Base-by-base conservation (phyloP, 2,113 vertebrate species). In the Corythoichthys haematopterus region DNA sequence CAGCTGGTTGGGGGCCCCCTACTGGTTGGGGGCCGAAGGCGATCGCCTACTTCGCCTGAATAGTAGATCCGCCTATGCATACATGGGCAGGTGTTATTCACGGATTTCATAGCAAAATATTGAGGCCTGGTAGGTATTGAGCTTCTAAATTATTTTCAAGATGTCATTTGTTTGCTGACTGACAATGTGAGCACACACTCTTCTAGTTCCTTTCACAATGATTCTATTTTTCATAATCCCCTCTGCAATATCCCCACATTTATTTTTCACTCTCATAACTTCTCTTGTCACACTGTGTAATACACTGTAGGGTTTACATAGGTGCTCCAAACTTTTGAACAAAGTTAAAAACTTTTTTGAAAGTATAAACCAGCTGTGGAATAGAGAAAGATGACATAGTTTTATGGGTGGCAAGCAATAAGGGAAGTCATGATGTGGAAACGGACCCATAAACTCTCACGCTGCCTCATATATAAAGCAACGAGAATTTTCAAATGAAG, bases 211-310 rank as follows among this genome's bases (percentile, higher is more conserved):
- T 57, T 14, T 64, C 9, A 52, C 47, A 57, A 35, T 13, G 12
- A 65, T 36, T 56, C 67, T 57, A 8, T 11, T 61, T 65, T 74
- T 50, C 62, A 6, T 48, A 28, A 52, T 70, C 38, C 48, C 36
- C 58, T 58, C 50, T 59, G 50, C 1, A 8, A 50, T 52, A 14
- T 52, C 33, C 59, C 20, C 28, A 64, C 51, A 51, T 53, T 65
- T 13, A 43, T 69, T 71, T 28, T 51, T 61, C 68, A 69, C 53
- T 11, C 16, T 68, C 48, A 28, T 43, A 65, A 48, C 20, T 70
- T 72, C 70, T 20, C 63, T 60, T 58, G 33, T 40, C 50, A 43
- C 20, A 15, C 20, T 52, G 63, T 57, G 53, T 14, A 72, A 75
- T 66, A 52, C 12, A 65, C 67, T 65, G 64, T 15, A 15, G 15